Percentiles rank a stretch among this genome's conserved stretches.
Evolutionary conservation across 1,140 invertebrate species (phyloP).

Genomic region (Cecropterus lyciades): DNA sequence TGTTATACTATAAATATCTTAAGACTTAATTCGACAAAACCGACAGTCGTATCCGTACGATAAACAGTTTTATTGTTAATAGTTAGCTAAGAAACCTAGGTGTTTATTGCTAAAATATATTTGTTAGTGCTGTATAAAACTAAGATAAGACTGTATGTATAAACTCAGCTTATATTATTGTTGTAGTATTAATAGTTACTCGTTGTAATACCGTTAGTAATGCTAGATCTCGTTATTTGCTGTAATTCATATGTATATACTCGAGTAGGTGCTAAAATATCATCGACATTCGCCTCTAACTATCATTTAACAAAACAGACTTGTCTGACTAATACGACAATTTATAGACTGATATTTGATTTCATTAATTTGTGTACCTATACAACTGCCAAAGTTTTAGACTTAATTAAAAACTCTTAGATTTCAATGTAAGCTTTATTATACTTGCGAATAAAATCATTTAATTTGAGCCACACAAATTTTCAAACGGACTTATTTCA

Average conservation of each 20-base stretch:
- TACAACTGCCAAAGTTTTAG: slow-evolving; percentile 75
- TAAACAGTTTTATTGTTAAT: slow-evolving; percentile 24
- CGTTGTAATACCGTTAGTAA: slow-evolving; percentile 64
- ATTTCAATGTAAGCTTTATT: slow-evolving; percentile 13
- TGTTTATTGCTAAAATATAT: slow-evolving; percentile 37
- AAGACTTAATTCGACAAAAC: slow-evolving; percentile 14
- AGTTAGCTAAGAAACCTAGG: slow-evolving; percentile 19
- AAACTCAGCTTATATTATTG: slow-evolving; percentile 46
- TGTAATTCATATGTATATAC: slow-evolving; percentile 39
- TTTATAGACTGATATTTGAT: slow-evolving; percentile 68
- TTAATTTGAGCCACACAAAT: not conserved
- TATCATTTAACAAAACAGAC: slow-evolving; percentile 43
- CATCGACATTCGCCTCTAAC: slow-evolving; percentile 43
- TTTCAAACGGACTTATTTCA: too few relatives aligned
- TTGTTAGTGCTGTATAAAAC: slow-evolving; percentile 41
- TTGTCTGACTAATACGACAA: slow-evolving; percentile 45
- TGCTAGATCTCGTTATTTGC: slow-evolving; percentile 77
- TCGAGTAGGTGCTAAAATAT: slow-evolving; percentile 50
- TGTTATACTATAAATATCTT: slow-evolving; percentile 11
- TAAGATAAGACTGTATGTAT: slow-evolving; percentile 74
- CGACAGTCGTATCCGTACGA: slow-evolving; percentile 5
- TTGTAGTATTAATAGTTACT: slow-evolving; percentile 48
- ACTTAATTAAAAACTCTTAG: slow-evolving; percentile 46
- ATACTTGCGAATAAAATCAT: slow-evolving; percentile 16
- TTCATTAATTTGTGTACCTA: slow-evolving; percentile 67